A percentile compares a stretch with the other conserved stretches of the same genome.
These are phyloP conservation scores for Tricholauxania praeusta DNA, from an alignment of 2,888 invertebrate genomes.

Conservation along the genomic window DNA sequence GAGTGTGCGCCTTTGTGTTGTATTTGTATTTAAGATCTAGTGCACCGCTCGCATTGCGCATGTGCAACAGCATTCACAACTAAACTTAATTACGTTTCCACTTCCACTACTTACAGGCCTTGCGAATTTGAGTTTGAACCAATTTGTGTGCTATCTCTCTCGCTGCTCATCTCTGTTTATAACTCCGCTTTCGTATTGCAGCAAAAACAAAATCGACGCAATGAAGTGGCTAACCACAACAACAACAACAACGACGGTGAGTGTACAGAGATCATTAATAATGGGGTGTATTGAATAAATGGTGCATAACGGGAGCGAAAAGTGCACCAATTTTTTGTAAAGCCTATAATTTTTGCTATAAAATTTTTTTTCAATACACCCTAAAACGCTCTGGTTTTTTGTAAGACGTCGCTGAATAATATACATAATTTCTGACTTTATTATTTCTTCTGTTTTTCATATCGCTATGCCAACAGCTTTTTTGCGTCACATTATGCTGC, in stretches of 20 bases:
- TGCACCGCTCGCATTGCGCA: too few relatives aligned
- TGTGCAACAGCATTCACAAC: too few relatives aligned
- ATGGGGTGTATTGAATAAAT: slow-evolving; percentile 18
- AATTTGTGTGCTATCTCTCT: neutral
- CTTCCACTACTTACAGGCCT: neutral
- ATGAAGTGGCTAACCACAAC: slow-evolving; percentile 45
- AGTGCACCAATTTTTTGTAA: too few relatives aligned
- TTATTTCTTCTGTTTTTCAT: neutral
- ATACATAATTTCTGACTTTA: too few relatives aligned
- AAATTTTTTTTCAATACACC: slow-evolving; percentile 21
- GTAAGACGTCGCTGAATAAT: slow-evolving; percentile 3
- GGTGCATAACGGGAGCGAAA: too few relatives aligned
- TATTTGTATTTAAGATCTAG: too few relatives aligned
- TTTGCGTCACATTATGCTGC: slow-evolving; percentile 55
- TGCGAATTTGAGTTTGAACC: neutral
- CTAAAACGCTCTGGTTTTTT: slow-evolving; percentile 53
- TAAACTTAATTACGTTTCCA: slow-evolving; percentile 1
- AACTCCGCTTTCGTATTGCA: neutral
- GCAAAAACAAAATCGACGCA: slow-evolving; percentile 21
- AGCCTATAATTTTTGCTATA: neutral
- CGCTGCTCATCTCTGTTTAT: too few relatives aligned
- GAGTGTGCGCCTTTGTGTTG: too few relatives aligned
- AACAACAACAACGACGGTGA: slow-evolving; percentile 56
- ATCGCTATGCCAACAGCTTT: slow-evolving; percentile 48
- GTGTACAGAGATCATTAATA: slow-evolving; percentile 37